These are phyloP conservation scores for Perca fluviatilis DNA, from an alignment of 2,113 vertebrate genomes.

Conservation along the genomic window DNA sequence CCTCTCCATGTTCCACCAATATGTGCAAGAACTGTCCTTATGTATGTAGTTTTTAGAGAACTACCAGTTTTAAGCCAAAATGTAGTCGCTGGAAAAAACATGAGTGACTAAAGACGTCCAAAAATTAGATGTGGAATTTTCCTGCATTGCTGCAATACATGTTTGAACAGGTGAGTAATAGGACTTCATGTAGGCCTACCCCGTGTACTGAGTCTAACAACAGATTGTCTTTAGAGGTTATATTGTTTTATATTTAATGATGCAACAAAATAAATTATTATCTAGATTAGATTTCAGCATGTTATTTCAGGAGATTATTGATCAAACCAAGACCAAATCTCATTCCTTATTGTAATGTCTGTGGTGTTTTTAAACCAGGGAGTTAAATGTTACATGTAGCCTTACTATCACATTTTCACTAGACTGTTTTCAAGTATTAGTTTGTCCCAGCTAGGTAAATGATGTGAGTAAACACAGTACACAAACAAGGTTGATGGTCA, in stretches of 20 bases:
- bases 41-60: neutral
- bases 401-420: conserved; percentile 6
- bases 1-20: neutral
- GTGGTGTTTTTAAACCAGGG: neutral
- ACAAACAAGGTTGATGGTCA: conserved; percentile 35
- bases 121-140: neutral
- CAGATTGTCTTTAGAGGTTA: neutral
- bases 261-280: neutral
- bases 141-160: neutral
- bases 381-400: neutral
- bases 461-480: neutral
- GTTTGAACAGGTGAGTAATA: conserved; percentile 38
- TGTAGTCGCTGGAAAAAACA: neutral
- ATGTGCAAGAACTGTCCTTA: neutral
- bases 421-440: conserved; percentile 25
- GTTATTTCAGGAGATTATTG: neutral
- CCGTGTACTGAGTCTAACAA: neutral
- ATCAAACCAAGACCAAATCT: neutral
- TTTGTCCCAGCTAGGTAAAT: conserved; percentile 20
- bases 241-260: neutral
- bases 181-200: neutral
- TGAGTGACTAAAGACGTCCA: neutral
- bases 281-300: neutral
- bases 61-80: neutral
- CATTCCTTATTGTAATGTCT: neutral